A percentile compares a stretch with the other conserved stretches of the same genome.
Conservation (phyloP, 2,113 vertebrate species). For the Cephalopterus ornatus region DNA sequence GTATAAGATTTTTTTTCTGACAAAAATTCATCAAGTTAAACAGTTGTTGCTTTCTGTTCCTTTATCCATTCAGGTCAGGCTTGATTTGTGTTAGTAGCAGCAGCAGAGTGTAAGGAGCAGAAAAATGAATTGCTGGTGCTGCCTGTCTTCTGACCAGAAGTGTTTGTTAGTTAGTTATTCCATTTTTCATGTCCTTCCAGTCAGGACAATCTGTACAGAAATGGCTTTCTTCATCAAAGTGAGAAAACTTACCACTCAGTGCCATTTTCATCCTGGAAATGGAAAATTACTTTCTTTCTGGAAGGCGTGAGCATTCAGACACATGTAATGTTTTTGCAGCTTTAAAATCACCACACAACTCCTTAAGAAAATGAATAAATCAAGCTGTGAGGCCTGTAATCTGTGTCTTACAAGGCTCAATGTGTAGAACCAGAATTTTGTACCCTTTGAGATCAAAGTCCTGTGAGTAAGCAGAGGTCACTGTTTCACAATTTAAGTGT, state of each 20-base stretch:
- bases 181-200: background rate
- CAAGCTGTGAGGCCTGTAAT: background rate
- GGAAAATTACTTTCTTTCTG: background rate
- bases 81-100: background rate
- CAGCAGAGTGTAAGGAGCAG: background rate
- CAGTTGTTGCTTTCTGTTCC: background rate
- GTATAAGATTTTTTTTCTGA: background rate
- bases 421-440: background rate
- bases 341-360: background rate
- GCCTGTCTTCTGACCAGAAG: background rate
- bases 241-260: background rate
- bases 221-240: background rate
- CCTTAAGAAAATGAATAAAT: background rate
- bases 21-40: background rate
- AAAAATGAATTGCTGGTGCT: background rate
- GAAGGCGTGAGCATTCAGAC: background rate
- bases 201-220: background rate
- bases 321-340: background rate
- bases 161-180: background rate
- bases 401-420: background rate
- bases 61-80: background rate
- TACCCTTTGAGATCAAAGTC: background rate
- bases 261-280: conserved; percentile 5
- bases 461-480: background rate
- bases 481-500: background rate